A percentile compares a stretch with the other conserved stretches of the same genome.
Conservation (phyloP, 2,888 invertebrate genomes). For the Macrosiphum euphorbiae region DNA sequence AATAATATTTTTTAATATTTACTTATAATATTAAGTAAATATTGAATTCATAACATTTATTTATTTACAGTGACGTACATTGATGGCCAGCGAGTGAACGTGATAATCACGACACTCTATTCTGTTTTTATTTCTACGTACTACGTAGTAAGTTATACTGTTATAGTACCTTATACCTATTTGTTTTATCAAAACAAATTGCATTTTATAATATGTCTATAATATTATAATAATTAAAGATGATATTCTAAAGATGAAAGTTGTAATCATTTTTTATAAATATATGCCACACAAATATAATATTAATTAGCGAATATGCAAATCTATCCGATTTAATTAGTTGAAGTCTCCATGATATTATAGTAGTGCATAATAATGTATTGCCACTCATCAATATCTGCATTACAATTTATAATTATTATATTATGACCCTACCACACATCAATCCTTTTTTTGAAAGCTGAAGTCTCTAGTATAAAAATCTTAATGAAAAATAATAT, state of each 20-base stretch:
- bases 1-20: not conserved
- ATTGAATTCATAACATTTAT: not conserved
- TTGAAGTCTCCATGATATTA: not conserved
- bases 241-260: not conserved
- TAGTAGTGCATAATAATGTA: not conserved
- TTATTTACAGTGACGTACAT: not conserved
- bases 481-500: too few species aligned
- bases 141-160: too few species aligned
- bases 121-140: not conserved
- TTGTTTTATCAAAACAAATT: not conserved
- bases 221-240: not conserved
- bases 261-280: not conserved
- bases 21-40: not conserved
- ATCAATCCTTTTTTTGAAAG: too few species aligned
- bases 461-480: too few species aligned
- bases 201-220: not conserved
- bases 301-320: not conserved
- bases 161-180: not conserved
- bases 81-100: not conserved
- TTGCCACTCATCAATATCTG: too few species aligned
- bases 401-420: too few species aligned
- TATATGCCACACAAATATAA: not conserved
- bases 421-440: too few species aligned
- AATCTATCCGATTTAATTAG: not conserved
- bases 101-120: not conserved